Base-by-base conservation (phyloP, 1,140 invertebrate genomes). In the Ooceraea biroi region DNA sequence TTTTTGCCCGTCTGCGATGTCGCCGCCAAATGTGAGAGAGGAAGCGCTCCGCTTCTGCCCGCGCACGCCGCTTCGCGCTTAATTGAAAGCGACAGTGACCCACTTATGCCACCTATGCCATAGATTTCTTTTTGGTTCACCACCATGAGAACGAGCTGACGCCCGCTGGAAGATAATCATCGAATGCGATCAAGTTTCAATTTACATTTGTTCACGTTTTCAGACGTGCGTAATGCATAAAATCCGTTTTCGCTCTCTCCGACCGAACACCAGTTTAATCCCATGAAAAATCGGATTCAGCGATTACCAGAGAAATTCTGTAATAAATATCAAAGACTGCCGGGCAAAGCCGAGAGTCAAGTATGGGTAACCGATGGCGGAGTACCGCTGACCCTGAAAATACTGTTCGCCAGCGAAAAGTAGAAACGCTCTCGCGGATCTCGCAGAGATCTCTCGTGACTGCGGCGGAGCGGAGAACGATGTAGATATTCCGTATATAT, bases 1-100 rank as follows among this genome's bases (percentile, higher is more conserved):
- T 91, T 91, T 91, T 91, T 91, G 91, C 88, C 69, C 77, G 90
- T 90, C 90, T 91, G 90, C 88, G 90, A 91, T 88, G 89, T 89
- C 89, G 86, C 82, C 80, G 89, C 80, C 86, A 85, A 90, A 90
- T 89, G 90, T 90, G 89, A 83, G 90, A 88, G 65, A 90, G 83
- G 69, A 89, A 83, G 66, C 83, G 4, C 50, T 74, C 68, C n/a
- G 85, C 86, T 80, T 63, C 41, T 74, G 44, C 11, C 25, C 50
- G 57, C 27, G 66, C 84, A 78, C 88, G 83, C 57, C 63, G 78
- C 58, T 85, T 86, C 76, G 60, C 78, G 88, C 71, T 82, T 90
- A 86, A 87, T 88, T 83, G 88, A 90, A 88, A 91, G 86, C 86
- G 85, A 89, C 90, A 90, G 88, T 90, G 90, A 91, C 85, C 88